Percentiles rank a stretch among this genome's conserved stretches.
Evolutionary conservation across 2,113 vertebrate genomes (phyloP).

Genomic region (Scopus umbretta): DNA sequence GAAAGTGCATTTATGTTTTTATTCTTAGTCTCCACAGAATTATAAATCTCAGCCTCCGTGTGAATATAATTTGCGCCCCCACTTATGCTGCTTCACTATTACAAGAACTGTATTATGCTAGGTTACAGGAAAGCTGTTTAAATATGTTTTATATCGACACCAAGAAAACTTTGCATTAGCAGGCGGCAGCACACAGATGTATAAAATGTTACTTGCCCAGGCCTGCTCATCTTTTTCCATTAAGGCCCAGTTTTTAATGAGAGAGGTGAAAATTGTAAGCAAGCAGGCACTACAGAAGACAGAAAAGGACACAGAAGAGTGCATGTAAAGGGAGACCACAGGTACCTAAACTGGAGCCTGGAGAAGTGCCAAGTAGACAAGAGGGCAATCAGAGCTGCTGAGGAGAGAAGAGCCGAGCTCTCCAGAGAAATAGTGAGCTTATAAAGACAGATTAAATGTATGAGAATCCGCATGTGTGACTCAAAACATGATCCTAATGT

Average conservation of each 20-base stretch:
- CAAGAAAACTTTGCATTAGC: not conserved
- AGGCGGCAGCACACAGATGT: not conserved
- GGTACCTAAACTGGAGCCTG: not conserved
- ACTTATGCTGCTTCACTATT: not conserved
- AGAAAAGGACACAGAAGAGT: not conserved
- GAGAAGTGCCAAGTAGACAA: not conserved
- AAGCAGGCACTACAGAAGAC: not conserved
- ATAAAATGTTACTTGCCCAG: not conserved
- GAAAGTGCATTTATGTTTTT: slow-evolving; percentile 46
- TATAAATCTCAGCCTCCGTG: slow-evolving; percentile 4
- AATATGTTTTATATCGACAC: not conserved
- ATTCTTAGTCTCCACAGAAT: slow-evolving; percentile 35
- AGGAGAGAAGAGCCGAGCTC: not conserved
- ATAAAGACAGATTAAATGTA: not conserved
- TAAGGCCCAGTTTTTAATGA: not conserved
- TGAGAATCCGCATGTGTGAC: not conserved
- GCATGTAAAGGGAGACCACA: not conserved
- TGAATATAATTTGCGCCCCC: not conserved
- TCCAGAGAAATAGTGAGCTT: not conserved
- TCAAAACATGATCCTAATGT: not conserved
- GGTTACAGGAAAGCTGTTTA: not conserved
- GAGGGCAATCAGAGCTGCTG: not conserved
- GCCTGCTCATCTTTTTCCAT: not conserved
- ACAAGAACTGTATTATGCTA: not conserved
- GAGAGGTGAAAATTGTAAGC: not conserved